Conservation (phyloP, 2,888 invertebrate genomes). For the Eupithecia subfuscata region DNA sequence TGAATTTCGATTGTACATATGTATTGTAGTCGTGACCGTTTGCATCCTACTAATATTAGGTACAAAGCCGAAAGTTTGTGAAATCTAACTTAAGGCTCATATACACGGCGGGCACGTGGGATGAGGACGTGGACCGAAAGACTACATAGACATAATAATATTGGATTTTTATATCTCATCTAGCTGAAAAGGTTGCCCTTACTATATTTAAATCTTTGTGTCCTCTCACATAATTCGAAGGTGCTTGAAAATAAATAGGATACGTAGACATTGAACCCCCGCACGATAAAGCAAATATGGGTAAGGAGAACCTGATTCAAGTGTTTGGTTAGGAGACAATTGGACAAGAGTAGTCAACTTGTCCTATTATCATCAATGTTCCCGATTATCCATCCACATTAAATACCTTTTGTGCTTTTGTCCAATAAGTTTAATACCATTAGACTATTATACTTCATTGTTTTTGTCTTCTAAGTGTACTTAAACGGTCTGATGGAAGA, state of each 20-base stretch:
- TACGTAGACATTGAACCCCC: background rate
- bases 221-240: background rate
- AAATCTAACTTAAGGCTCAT: too few relatives aligned
- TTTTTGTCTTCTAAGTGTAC: background rate
- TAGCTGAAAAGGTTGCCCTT: background rate
- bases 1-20: background rate
- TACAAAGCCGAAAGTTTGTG: too few relatives aligned
- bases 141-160: too few relatives aligned
- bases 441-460: background rate
- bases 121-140: too few relatives aligned
- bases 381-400: background rate
- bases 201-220: background rate
- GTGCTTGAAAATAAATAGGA: background rate
- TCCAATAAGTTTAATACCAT: background rate
- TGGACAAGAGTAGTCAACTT: background rate
- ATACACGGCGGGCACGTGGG: too few relatives aligned
- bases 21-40: too few relatives aligned
- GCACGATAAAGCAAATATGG: conserved; percentile 3
- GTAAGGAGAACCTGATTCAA: background rate
- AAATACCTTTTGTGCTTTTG: background rate
- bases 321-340: conserved; percentile 13
- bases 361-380: background rate
- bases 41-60: too few relatives aligned
- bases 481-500: background rate
- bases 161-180: too few relatives aligned